Evolutionary conservation across 2,797 vertebrate genomes (phyloP), one percentile per base, ranked within the genome.

Genomic region (Triplophysa bombifrons): DNA sequence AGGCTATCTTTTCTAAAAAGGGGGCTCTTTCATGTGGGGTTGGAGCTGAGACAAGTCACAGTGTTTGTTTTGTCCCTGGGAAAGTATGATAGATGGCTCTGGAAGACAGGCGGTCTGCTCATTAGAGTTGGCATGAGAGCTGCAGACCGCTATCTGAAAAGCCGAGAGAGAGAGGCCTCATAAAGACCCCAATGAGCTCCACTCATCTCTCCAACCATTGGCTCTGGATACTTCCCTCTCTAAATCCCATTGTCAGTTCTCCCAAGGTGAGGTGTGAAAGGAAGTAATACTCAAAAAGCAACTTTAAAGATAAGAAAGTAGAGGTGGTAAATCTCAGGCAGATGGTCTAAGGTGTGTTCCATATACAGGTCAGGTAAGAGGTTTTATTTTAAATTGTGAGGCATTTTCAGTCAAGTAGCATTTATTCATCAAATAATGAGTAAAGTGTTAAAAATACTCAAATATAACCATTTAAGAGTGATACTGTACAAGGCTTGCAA

Each of bases 51-150:
- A 58, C 34, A 55, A 58, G 30, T 51, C 50, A 27, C 50, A 25
- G 48, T 67, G 17, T 38, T 75, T 67, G 17, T 38, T 75, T 66
- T 46, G 16, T 55, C 51, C 51, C 0, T 25, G 1, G 4, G 53
- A 77, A 60, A 69, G 53, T 77, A 48, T 60, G 19, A 34, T 20
- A 51, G 55, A 78, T 75, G 63, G 72, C 67, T 68, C 60, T 48
- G 76, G 75, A 81, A 66, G 72, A 71, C 46, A 66, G 34, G 55
- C 44, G n/a, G 73, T 38, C 69, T 69, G 75, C 58, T 84, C 78
- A 79, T 83, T 86, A 80, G 69, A 64, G 76, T 19, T 58, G 58
- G 46, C 2, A 46, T 38, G 64, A 81, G 79, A 55, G 61, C 58
- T 44, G 53, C 19, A 58, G 61, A 53, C n/a, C 38, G 19, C 63